Base-by-base conservation (phyloP, 2,797 vertebrate genomes). In the Channa striata region DNA sequence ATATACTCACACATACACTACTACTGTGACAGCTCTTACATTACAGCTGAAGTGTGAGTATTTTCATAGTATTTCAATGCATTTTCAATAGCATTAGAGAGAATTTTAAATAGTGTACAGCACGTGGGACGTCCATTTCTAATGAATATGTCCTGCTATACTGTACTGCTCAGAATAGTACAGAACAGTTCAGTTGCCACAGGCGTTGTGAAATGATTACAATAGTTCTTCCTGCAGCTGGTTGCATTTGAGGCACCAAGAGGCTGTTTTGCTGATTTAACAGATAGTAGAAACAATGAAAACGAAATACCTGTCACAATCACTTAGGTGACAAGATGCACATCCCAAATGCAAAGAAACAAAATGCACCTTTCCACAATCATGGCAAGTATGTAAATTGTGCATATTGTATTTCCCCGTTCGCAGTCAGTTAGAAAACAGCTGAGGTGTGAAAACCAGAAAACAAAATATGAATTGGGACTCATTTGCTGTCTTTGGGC, bases 401-500 rank as follows among this genome's bases (percentile, higher is more conserved):
- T 37, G 40, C 72, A 73, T 69, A 74, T 80, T 84, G 70, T 75
- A 70, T 78, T 82, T 39, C 51, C 59, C 34, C 44, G 72, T 76
- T 87, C 6, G 11, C 65, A 58, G 62, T 75, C 74, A 84, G 78
- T 84, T 78, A 65, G 82, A 82, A 90, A 92, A 92, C 83, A 91
- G 88, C 89, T 85, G 90, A 88, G 70, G 83, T 90, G 87, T 86
- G 84, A 86, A 88, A 86, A 68, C 49, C 36, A 67, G 47, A 78
- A 81, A 81, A 85, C 60, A 66, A 86, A 83, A 89, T 86, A 77
- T 86, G 82, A 91, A 91, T 84, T 79, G 77, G 82, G 75, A 80
- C 88, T 93, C 87, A 89, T 93, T 91, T 90, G 77, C 82, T 84
- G 81, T 85, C 81, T 91, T 87, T 82, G 86, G 80, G 86, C 89